Base-by-base conservation (phyloP, 1,140 invertebrate species). In the Drosophila ficusphila region DNA sequence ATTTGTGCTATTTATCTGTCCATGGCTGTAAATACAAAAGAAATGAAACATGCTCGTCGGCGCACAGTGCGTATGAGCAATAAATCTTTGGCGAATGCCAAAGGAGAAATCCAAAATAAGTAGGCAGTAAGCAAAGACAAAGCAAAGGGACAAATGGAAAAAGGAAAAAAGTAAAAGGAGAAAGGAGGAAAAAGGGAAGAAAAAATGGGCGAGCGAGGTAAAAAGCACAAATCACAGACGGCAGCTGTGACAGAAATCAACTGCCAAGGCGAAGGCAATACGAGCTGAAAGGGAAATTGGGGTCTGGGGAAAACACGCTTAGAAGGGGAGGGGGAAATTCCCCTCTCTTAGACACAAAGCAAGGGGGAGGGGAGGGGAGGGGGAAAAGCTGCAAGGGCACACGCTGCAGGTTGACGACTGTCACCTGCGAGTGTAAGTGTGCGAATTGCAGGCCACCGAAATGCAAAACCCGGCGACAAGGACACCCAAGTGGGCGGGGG, bases 221-320 rank as follows among this genome's bases (percentile, higher is more conserved):
- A 34, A 51, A 49, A 69, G 48, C 76, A 79, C 78, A 81, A 83
- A 78, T 78, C 78, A 82, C 74, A 75, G 58, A 61, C 74, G 57
- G 79, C 79, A 79, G 74, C 79, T 85, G 79, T 85, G 79, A 83
- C 79, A 82, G 75, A 83, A 82, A 83, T 82, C 79, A 82, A 79
- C 79, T 83, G 74, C 62, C 79, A 82, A 82, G 70, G 56, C 74
- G 62, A 68, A 83, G 79, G 74, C n/a, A n/a, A n/a, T n/a, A n/a
- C 78, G 54, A 62, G 82, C 6, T 8, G 11, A 7, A 23, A 19
- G 53, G 36, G 14, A 33, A 38, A 61, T 47, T 47, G 54, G 56
- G 21, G 14, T 3, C 53, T 47, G 11, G 3, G 19, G 19, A 23
- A 56, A 46, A 36, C 23, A 14, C 12, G 42, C 21, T 41, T 21